Percentiles rank a stretch among this genome's conserved stretches.
phyloP scores from a whole-genome alignment of 1,140 invertebrate species.

The Lordiphosa mommai region DNA sequence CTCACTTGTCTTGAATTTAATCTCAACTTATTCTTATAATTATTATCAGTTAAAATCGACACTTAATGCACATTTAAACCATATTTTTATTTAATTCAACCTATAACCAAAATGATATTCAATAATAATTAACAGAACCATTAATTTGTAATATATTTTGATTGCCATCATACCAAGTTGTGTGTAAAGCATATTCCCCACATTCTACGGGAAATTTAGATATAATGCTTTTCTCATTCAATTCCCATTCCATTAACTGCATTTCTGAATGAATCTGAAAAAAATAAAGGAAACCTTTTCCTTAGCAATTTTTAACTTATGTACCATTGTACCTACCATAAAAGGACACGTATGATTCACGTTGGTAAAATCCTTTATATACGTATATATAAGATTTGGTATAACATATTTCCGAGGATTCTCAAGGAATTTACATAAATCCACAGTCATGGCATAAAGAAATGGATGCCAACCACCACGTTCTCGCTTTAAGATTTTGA shows the following conservation, averaged over 20 bases:
- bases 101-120: too few relatives aligned
- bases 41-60: too few relatives aligned
- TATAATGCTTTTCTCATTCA: slow-evolving; percentile 5
- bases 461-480: slow-evolving; percentile 43
- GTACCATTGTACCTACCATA: too few relatives aligned
- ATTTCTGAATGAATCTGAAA: slow-evolving; percentile 7
- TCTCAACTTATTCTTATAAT: too few relatives aligned
- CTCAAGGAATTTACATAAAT: slow-evolving; percentile 28
- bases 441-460: slow-evolving; percentile 14
- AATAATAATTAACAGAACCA: slow-evolving; percentile 10
- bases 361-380: slow-evolving; percentile 13
- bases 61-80: too few relatives aligned
- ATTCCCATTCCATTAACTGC: not conserved
- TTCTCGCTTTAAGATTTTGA: slow-evolving; percentile 16
- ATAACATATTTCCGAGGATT: slow-evolving; percentile 10
- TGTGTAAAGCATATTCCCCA: slow-evolving; percentile 20
- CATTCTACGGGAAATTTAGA: slow-evolving; percentile 27
- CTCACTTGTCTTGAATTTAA: too few relatives aligned
- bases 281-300: not conserved
- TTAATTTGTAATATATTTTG: not conserved
- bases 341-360: slow-evolving; percentile 29
- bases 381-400: slow-evolving; percentile 18
- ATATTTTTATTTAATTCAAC: too few relatives aligned
- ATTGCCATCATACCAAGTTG: slow-evolving; percentile 12
- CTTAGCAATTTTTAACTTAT: too few relatives aligned